A percentile compares a stretch with the other conserved stretches of the same genome.
phyloP scores from a whole-genome alignment of 2,797 vertebrate genomes.

The Sternotherus odoratus region DNA sequence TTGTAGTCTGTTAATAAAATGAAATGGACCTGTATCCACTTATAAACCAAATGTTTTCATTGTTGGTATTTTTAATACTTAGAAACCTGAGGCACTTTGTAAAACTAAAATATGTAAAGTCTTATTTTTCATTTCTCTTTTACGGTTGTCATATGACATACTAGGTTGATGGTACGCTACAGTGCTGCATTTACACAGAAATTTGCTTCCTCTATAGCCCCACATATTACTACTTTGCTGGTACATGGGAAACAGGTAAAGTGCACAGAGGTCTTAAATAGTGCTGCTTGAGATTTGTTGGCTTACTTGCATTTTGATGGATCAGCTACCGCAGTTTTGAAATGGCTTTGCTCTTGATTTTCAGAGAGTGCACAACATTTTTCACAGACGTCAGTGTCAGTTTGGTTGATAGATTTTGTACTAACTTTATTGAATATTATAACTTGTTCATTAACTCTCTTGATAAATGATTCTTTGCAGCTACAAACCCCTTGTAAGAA shows the following conservation, averaged over 20 bases:
- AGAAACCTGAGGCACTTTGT: slow-evolving; percentile 35
- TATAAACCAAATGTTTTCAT: slow-evolving; percentile 13
- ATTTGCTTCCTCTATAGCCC: slow-evolving; percentile 94
- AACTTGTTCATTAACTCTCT: slow-evolving; percentile 5
- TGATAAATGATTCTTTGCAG: neutral
- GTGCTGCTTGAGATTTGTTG: slow-evolving; percentile 74
- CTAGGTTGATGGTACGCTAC: slow-evolving; percentile 94
- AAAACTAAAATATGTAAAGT: slow-evolving; percentile 57
- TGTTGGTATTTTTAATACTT: slow-evolving; percentile 27
- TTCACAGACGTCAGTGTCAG: slow-evolving; percentile 40
- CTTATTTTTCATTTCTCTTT: slow-evolving; percentile 78
- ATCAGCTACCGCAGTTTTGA: slow-evolving; percentile 59
- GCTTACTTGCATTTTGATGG: slow-evolving; percentile 71
- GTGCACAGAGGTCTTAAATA: slow-evolving; percentile 72
- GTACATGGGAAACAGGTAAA: slow-evolving; percentile 99
- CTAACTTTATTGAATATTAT: slow-evolving; percentile 25
- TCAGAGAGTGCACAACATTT: slow-evolving; percentile 31
- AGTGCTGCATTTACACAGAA: slow-evolving; percentile 92
- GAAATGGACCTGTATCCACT: slow-evolving; percentile 38
- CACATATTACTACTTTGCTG: slow-evolving; percentile 96
- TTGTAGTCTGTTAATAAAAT: neutral
- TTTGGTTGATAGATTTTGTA: slow-evolving; percentile 48
- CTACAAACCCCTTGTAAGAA: slow-evolving; percentile 18
- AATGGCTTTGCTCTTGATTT: slow-evolving; percentile 71
- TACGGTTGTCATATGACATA: slow-evolving; percentile 73